Conservation (phyloP, 1,140 invertebrate genomes). For the Drosophila jambulina region DNA sequence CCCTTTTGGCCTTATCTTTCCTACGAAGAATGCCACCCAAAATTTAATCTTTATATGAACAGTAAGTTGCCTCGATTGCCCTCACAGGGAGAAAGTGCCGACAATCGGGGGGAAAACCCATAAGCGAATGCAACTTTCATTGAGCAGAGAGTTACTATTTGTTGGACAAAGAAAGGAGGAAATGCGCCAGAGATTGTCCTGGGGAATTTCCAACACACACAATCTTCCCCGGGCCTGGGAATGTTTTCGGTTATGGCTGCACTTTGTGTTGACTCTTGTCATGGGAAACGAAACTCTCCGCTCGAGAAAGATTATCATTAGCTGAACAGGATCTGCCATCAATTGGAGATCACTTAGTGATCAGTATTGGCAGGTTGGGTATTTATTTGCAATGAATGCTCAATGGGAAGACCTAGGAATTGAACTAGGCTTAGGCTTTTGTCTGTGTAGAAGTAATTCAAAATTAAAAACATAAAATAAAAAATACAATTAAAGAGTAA, state of each 20-base stretch:
- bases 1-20: constrained; percentile 68
- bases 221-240: constrained; percentile 28
- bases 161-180: constrained; percentile 4
- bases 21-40: constrained; percentile 77
- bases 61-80: constrained; percentile 22
- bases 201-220: constrained; percentile 33
- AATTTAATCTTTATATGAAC: constrained; percentile 71
- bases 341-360: constrained; percentile 38
- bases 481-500: no score
- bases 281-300: constrained; percentile 42
- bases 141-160: constrained; percentile 40
- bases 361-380: constrained; percentile 13
- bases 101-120: constrained; percentile 5
- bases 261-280: constrained; percentile 48
- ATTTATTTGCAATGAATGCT: not conserved
- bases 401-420: not conserved
- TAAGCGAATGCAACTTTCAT: constrained; percentile 62
- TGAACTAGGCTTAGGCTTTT: not conserved
- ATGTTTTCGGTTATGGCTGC: constrained; percentile 22
- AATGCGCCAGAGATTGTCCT: constrained; percentile 32
- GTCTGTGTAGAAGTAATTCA: no score
- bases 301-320: constrained; percentile 43
- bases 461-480: not conserved
- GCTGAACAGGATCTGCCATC: constrained; percentile 24
- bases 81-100: constrained; percentile 65